Conservation (phyloP, 1,140 invertebrate genomes). For the Asbolus verrucosus region DNA sequence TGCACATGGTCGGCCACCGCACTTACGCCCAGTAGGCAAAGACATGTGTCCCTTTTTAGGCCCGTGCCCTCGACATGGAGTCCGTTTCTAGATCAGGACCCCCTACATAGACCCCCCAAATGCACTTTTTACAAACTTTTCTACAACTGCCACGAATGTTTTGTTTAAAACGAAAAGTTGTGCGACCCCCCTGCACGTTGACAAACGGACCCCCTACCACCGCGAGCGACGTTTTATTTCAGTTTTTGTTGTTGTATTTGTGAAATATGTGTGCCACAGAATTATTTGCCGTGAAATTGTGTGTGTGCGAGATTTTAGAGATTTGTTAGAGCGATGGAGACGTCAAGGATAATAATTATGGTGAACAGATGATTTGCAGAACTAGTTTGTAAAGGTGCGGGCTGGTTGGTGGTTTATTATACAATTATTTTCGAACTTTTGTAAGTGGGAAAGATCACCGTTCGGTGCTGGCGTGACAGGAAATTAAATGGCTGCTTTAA, state of each 20-base stretch:
- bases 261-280: constrained; percentile 40
- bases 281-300: constrained; percentile 50
- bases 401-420: not conserved
- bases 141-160: constrained; percentile 33
- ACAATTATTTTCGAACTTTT: not conserved
- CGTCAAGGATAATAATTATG: constrained; percentile 40
- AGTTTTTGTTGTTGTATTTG: constrained; percentile 37
- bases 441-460: not conserved
- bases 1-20: constrained; percentile 8
- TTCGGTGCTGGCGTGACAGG: not conserved
- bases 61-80: constrained; percentile 34
- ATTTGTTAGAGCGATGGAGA: constrained; percentile 44
- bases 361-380: constrained; percentile 34
- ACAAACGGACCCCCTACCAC: constrained; percentile 42
- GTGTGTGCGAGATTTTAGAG: constrained; percentile 40
- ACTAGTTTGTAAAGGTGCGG: constrained; percentile 20
- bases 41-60: constrained; percentile 28
- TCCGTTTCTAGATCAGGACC: constrained; percentile 35
- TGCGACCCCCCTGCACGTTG: constrained; percentile 30
- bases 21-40: constrained; percentile 16
- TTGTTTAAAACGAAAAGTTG: constrained; percentile 29
- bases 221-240: constrained; percentile 37
- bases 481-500: constrained; percentile 31
- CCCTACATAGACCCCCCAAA: constrained; percentile 39
- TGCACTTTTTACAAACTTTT: constrained; percentile 25